Percentiles rank a stretch among this genome's conserved stretches.
phyloP scores from a whole-genome alignment of 2,888 invertebrate genomes.

The Micropterix aruncella region DNA sequence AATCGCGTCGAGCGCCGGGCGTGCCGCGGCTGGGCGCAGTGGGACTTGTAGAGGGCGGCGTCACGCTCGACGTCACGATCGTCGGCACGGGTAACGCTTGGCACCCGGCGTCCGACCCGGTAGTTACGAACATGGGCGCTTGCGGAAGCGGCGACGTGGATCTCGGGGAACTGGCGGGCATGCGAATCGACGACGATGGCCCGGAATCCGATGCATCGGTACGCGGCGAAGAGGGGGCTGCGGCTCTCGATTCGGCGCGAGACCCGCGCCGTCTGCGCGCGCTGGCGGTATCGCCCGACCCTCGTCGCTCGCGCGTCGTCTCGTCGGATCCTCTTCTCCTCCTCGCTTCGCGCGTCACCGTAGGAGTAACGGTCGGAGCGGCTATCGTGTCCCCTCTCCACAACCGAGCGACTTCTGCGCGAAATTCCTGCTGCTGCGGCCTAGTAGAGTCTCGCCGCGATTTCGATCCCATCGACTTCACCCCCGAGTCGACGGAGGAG shows the following conservation, averaged over 20 bases:
- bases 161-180: conserved; percentile 42
- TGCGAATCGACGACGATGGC: conserved; percentile 28
- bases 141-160: conserved; percentile 52
- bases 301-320: conserved; percentile 39
- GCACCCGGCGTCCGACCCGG: conserved; percentile 45
- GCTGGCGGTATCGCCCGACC: conserved; percentile 56
- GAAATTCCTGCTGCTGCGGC: conserved; percentile 46
- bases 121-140: conserved; percentile 29
- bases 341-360: conserved; percentile 23
- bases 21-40: conserved; percentile 39
- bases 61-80: conserved; percentile 71
- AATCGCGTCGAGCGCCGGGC: conserved; percentile 55
- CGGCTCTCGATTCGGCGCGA: conserved; percentile 36
- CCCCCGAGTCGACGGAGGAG: conserved; percentile 77
- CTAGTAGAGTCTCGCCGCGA: conserved; percentile 57
- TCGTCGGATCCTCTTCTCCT: conserved; percentile 50
- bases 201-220: conserved; percentile 19
- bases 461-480: conserved; percentile 58
- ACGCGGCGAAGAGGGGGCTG: conserved; percentile 20
- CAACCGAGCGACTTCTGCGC: conserved; percentile 54
- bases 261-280: conserved; percentile 59
- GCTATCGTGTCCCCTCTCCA: conserved; percentile 57
- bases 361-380: conserved; percentile 26
- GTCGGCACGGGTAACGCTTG: conserved; percentile 56
- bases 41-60: conserved; percentile 70